A percentile compares a stretch with the other conserved stretches of the same genome.
Evolutionary conservation across 1,140 invertebrate species (phyloP).

Genomic region (Belonocnema kinseyi): DNA sequence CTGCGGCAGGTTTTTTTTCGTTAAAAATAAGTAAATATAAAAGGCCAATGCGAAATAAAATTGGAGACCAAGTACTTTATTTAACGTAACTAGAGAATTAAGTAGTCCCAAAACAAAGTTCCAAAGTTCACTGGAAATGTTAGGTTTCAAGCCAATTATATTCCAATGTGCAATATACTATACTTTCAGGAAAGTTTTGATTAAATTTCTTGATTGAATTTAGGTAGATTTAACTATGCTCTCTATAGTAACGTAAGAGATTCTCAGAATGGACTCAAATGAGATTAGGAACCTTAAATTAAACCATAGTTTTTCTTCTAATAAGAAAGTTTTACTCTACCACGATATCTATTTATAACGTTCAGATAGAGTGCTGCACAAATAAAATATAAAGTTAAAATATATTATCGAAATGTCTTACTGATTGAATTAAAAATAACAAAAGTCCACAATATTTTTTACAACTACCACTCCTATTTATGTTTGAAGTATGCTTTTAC

Average conservation of each 20-base stretch:
- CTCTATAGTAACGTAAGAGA: background rate
- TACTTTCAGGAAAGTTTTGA: constrained; percentile 20
- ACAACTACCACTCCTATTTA: no score
- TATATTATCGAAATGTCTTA: no score
- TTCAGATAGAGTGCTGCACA: no score
- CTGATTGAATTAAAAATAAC: no score
- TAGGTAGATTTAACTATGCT: constrained; percentile 13
- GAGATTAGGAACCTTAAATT: background rate
- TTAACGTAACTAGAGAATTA: background rate
- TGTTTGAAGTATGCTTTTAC: no score
- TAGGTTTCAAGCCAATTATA: constrained; percentile 3
- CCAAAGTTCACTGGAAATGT: constrained; percentile 11
- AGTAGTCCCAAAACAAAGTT: constrained; percentile 5
- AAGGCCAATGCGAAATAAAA: background rate
- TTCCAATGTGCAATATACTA: constrained; percentile 8
- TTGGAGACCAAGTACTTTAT: background rate
- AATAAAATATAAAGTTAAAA: no score
- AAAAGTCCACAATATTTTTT: no score
- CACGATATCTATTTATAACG: no score
- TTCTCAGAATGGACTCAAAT: constrained; percentile 1
- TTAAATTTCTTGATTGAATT: constrained; percentile 21
- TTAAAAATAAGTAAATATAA: no score
- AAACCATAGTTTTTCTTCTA: background rate
- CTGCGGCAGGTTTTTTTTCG: no score
- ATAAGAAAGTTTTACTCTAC: background rate